These are phyloP conservation scores for Patella ulyssiponensis DNA, from an alignment of 2,888 invertebrate species.

Conservation along the genomic window DNA sequence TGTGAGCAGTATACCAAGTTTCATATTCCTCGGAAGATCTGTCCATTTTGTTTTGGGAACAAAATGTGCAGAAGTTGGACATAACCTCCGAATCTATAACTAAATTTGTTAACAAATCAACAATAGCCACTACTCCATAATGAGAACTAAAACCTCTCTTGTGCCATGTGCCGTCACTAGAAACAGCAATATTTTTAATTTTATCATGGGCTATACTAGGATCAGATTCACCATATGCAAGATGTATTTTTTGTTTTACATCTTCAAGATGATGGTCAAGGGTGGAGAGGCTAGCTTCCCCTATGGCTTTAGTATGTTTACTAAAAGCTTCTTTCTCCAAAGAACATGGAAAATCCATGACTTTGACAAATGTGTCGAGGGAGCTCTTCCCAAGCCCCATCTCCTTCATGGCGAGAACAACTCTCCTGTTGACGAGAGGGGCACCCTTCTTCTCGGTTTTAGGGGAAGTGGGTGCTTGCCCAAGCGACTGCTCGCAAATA, in stretches of 20 bases:
- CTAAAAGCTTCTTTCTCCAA: not conserved
- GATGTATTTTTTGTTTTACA: not conserved
- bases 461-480: no score
- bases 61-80: not conserved
- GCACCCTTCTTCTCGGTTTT: no score
- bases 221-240: not conserved
- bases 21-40: slow-evolving; percentile 2
- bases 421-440: no score
- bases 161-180: slow-evolving; percentile 17
- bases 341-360: not conserved
- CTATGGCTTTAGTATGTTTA: not conserved
- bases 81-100: not conserved
- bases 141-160: not conserved
- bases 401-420: no score
- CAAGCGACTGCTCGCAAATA: no score
- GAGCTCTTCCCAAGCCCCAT: no score
- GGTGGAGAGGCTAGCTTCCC: not conserved
- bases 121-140: not conserved
- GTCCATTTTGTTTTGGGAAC: slow-evolving; percentile 15
- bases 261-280: not conserved
- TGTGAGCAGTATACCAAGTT: not conserved
- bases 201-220: not conserved
- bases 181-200: not conserved
- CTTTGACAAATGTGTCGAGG: no score
- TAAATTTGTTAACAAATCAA: not conserved